Evolutionary conservation across 92 coral and sea anemone genomes (phyloP).

Genomic region (Siderastrea radians): DNA sequence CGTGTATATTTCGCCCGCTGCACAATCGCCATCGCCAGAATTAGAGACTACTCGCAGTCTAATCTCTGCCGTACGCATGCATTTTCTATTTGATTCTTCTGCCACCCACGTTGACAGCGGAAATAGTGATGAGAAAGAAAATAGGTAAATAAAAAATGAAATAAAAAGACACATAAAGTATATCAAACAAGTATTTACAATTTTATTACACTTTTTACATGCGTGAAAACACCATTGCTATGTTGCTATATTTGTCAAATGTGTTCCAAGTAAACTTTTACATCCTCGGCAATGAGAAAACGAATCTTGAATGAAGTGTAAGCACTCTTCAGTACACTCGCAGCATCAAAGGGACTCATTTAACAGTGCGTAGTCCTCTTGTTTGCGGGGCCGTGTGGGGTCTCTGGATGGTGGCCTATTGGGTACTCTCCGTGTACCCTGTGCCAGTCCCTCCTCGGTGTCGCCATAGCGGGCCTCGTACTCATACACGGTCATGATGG

Average conservation of each 20-base stretch:
- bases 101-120: no score
- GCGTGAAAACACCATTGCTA: background rate
- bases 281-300: background rate
- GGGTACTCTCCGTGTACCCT: slow-evolving; percentile 79
- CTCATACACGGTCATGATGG: slow-evolving; percentile 93
- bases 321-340: background rate
- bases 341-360: background rate
- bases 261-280: background rate
- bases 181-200: slow-evolving; percentile 14
- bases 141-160: background rate
- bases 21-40: no score
- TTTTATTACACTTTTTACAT: slow-evolving; percentile 30
- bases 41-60: no score
- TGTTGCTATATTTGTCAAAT: background rate
- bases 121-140: background rate
- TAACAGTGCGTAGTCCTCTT: slow-evolving; percentile 72
- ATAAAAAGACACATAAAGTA: background rate
- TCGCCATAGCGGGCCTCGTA: slow-evolving; percentile 90
- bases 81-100: no score
- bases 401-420: slow-evolving; percentile 99
- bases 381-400: slow-evolving; percentile 94
- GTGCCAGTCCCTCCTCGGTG: slow-evolving; percentile 66
- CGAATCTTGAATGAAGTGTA: background rate
- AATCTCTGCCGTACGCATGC: no score
- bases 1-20: no score